Base-by-base conservation (phyloP, 2,797 vertebrate genomes). In the Vireo griseus region DNA sequence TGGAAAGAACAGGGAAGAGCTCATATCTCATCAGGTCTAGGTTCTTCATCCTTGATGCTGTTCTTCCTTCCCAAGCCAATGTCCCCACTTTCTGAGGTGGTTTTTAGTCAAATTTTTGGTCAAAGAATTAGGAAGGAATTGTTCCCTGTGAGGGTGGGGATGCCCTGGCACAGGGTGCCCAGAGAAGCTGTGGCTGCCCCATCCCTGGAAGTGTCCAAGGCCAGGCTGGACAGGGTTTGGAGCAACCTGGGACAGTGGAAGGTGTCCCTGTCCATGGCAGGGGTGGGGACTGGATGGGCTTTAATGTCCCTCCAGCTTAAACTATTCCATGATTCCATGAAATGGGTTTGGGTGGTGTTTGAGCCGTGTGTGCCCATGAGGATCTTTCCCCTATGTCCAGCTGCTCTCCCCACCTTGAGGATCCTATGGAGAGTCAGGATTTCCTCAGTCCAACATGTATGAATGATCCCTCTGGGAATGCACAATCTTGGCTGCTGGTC, bases 341-440 rank as follows among this genome's bases (percentile, higher is more conserved):
- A 57, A 68, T 18, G 35, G 4, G 2, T n/a, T 39, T 55, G 58
- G 10, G 20, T 1, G 13, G 6, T 37, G 16, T 42, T 81, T 15
- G 52, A 80, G 33, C 31, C 2, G 0, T 3, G 0, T 0, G 2
- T 22, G 21, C 17, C n/a, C 0, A 1, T 1, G 11, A 3, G 14
- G 25, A 5, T 10, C 40, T 71, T 20, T 13, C 9, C 12, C 2
- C 28, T 21, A 9, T 12, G 20, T 13, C 11, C 7, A 4, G 16
- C 52, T 81, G 7, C 31, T 73, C 44, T 74, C 9, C 7, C 6
- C 10, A 1, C 51, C 13, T 12, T 9, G 20, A 35, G 55, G 33
- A 33, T 35, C 22, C 31, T 14, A 0, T 4, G 29, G 21, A 52
- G 42, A 45, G 35, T 14, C 26, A 52, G 24, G 15, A 29, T 47